A percentile compares a stretch with the other conserved stretches of the same genome.
These are phyloP conservation scores for Ploceus nigricollis DNA, from an alignment of 2,113 vertebrate genomes.

Conservation along the genomic window DNA sequence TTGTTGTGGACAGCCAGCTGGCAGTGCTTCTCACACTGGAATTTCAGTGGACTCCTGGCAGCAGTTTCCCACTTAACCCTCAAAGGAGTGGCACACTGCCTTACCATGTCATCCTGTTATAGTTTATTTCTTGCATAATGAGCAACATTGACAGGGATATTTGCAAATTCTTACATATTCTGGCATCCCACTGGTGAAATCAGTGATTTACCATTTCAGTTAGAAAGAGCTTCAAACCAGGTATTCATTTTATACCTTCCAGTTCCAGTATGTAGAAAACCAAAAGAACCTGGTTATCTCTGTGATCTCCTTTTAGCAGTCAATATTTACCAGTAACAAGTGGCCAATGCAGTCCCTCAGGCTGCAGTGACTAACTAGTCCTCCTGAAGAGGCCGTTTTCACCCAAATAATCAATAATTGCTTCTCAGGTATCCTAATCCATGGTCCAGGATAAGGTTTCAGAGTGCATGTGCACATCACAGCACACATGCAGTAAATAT, in stretches of 20 bases:
- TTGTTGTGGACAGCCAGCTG: slow-evolving; percentile 48
- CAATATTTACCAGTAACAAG: background rate
- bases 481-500: background rate
- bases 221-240: background rate
- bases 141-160: background rate
- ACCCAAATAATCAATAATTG: background rate
- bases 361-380: background rate
- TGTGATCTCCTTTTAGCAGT: background rate
- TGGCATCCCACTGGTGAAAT: background rate
- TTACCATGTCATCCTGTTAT: background rate
- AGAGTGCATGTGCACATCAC: background rate
- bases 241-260: background rate
- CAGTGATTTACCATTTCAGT: background rate
- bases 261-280: background rate
- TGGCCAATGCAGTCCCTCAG: background rate
- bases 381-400: background rate
- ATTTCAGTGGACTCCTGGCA: slow-evolving; percentile 4
- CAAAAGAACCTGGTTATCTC: background rate
- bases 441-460: background rate
- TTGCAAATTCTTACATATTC: background rate
- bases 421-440: background rate
- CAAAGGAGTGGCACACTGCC: background rate
- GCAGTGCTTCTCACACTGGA: background rate
- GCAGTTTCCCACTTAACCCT: background rate
- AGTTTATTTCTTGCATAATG: background rate